A percentile compares a stretch with the other conserved stretches of the same genome.
Evolutionary conservation across 2,113 vertebrate genomes (phyloP).

Genomic region (Apteryx mantelli): DNA sequence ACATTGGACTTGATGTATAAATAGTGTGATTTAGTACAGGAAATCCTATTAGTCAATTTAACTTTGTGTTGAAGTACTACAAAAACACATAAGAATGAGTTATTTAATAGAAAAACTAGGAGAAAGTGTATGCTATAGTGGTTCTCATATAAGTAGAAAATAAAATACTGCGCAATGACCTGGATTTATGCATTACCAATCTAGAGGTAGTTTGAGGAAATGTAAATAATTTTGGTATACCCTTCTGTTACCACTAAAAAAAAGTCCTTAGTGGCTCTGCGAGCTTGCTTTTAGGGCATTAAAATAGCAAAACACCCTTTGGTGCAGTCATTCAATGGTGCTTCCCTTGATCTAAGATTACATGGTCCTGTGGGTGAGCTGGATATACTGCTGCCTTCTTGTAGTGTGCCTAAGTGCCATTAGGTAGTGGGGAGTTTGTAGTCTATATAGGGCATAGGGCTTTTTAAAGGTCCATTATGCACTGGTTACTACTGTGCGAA

Average conservation of each 20-base stretch:
- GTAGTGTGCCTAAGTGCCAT: neutral
- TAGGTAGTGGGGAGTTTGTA: neutral
- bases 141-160: neutral
- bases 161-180: neutral
- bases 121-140: neutral
- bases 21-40: neutral
- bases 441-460: neutral
- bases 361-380: neutral
- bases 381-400: neutral
- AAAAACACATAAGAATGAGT: neutral
- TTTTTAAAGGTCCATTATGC: conserved; percentile 15
- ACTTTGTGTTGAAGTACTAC: neutral
- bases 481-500: neutral
- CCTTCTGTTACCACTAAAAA: neutral
- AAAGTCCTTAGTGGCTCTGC: neutral
- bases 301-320: neutral
- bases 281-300: neutral
- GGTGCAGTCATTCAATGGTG: neutral
- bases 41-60: conserved; percentile 21
- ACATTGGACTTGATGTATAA: neutral
- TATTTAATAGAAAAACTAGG: neutral
- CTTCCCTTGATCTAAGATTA: neutral
- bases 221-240: neutral
- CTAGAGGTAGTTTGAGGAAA: neutral
- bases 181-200: neutral